These are phyloP conservation scores for Ypsolopha scabrella DNA, from an alignment of 2,888 invertebrate genomes.

Conservation along the genomic window DNA sequence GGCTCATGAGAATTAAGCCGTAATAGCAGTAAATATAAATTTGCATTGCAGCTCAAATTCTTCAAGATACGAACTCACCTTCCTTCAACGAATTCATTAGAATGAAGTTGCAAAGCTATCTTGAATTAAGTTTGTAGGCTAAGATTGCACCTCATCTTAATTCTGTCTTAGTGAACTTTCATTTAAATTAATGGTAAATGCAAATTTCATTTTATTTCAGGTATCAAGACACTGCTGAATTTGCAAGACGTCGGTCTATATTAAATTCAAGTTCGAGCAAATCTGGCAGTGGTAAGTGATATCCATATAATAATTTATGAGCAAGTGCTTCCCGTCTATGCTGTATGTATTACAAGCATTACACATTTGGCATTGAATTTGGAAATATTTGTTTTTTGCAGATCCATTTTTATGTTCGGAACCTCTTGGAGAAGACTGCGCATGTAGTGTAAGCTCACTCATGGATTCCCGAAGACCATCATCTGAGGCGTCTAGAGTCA, in stretches of 20 bases:
- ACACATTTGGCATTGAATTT: not conserved
- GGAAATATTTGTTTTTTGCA: constrained; percentile 14
- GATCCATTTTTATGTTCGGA: constrained; percentile 70
- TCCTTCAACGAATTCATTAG: too few relatives aligned
- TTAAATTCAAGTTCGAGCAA: constrained; percentile 58
- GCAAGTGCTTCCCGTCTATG: not conserved
- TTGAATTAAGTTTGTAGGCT: too few relatives aligned
- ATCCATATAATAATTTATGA: not conserved
- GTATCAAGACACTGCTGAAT: constrained; percentile 81
- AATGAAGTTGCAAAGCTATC: too few relatives aligned
- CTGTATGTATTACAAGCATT: not conserved
- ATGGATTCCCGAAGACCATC: constrained; percentile 73
- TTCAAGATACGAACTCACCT: too few relatives aligned
- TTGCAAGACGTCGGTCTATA: constrained; percentile 75
- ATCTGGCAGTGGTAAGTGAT: constrained; percentile 73
- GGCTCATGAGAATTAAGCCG: too few relatives aligned
- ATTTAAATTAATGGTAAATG: too few relatives aligned
- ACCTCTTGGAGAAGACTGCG: constrained; percentile 72
- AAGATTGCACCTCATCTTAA: too few relatives aligned
- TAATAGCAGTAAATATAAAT: too few relatives aligned
- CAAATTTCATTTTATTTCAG: constrained; percentile 29
- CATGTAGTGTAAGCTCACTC: constrained; percentile 75
- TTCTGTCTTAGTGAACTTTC: too few relatives aligned
- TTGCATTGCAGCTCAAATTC: too few relatives aligned
- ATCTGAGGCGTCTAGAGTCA: constrained; percentile 69